phyloP scores from a whole-genome alignment of 2,888 invertebrate species.

The Erebia palarica region DNA sequence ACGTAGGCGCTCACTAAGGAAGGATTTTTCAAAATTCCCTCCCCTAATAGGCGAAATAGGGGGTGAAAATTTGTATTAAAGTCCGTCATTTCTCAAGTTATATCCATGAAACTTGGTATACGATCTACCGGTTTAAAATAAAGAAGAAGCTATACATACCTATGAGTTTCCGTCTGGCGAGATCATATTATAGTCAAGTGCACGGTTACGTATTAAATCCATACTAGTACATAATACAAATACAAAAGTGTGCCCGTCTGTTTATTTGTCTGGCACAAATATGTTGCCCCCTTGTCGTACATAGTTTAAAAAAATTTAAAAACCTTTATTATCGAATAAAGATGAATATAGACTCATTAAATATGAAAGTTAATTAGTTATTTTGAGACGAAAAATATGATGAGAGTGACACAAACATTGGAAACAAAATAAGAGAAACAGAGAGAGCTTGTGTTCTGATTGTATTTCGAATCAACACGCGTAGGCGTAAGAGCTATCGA shows the following conservation, averaged over 20 bases:
- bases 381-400: conserved; percentile 19
- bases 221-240: neutral
- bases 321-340: no score
- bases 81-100: no score
- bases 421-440: conserved; percentile 2
- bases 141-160: no score
- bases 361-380: neutral
- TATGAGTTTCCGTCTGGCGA: no score
- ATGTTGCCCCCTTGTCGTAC: no score
- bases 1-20: no score
- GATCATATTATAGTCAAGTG: neutral
- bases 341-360: neutral
- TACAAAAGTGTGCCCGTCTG: neutral
- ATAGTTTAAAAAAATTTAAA: no score
- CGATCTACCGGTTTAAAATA: no score
- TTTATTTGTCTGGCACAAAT: neutral
- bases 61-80: no score
- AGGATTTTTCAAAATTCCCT: no score
- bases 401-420: conserved; percentile 13
- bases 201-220: neutral
- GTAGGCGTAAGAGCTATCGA: conserved; percentile 65
- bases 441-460: conserved; percentile 38
- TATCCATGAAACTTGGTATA: no score
- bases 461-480: conserved; percentile 41
- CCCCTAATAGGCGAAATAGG: no score